Conservation (phyloP, 2,888 invertebrate species). For the Arctia plantaginis region DNA sequence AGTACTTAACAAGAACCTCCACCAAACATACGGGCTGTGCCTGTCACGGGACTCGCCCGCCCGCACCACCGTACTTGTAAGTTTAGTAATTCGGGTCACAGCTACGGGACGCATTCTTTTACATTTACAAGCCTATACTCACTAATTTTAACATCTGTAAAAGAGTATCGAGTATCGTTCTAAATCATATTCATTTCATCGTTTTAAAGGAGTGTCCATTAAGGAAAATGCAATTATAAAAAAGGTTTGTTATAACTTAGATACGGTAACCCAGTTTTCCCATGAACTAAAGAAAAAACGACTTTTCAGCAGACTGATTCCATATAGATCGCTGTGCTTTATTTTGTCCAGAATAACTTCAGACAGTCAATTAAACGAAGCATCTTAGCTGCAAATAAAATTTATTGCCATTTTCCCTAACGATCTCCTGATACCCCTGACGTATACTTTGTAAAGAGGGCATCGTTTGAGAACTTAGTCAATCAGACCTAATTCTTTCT, state of each 20-base stretch:
- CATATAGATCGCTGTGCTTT: background rate
- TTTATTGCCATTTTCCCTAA: background rate
- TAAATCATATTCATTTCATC: background rate
- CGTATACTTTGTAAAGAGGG: background rate
- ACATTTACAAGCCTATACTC: background rate
- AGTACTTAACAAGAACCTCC: background rate
- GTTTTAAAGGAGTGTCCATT: background rate
- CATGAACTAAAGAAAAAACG: background rate
- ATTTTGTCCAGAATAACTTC: background rate
- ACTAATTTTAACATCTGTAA: background rate
- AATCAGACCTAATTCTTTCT: background rate
- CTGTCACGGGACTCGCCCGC: background rate
- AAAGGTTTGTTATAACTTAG: background rate
- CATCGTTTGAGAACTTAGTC: background rate
- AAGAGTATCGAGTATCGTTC: background rate
- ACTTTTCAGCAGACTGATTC: background rate
- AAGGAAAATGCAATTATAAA: background rate
- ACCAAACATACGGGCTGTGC: background rate
- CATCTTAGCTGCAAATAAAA: background rate
- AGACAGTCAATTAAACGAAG: conserved; percentile 1
- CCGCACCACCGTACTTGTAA: background rate
- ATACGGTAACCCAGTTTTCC: background rate
- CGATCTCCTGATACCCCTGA: background rate
- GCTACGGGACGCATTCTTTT: background rate
- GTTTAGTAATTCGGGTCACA: background rate